These are phyloP conservation scores for Calidris pygmaea DNA, from an alignment of 2,113 vertebrate species.

Conservation along the genomic window DNA sequence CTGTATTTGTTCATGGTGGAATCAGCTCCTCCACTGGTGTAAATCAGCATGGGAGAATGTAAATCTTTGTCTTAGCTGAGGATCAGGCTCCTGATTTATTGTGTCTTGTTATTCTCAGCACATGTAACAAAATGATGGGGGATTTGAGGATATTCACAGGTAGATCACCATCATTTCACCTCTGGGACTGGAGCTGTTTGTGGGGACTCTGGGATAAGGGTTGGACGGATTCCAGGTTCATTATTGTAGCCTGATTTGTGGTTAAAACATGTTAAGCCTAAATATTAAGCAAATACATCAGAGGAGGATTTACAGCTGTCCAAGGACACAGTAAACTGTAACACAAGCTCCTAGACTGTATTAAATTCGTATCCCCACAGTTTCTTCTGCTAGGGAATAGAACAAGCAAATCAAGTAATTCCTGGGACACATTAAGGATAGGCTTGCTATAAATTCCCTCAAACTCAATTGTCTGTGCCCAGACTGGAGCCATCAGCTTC, in stretches of 20 bases:
- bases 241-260: slow-evolving; percentile 61
- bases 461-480: slow-evolving; percentile 71
- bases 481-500: slow-evolving; percentile 70
- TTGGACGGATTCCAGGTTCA: slow-evolving; percentile 57
- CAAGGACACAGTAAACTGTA: slow-evolving; percentile 74
- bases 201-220: slow-evolving; percentile 54
- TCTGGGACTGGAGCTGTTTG: slow-evolving; percentile 51
- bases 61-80: slow-evolving; percentile 34
- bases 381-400: slow-evolving; percentile 70
- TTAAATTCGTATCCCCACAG: slow-evolving; percentile 63
- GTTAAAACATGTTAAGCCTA: slow-evolving; percentile 71
- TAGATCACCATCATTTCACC: slow-evolving; percentile 38
- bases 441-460: slow-evolving; percentile 69
- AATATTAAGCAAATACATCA: slow-evolving; percentile 73
- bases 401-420: slow-evolving; percentile 74
- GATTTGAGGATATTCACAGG: slow-evolving; percentile 21
- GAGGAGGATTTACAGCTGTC: slow-evolving; percentile 67
- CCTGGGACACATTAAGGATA: slow-evolving; percentile 72
- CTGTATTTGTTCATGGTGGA: slow-evolving; percentile 14
- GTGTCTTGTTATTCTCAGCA: slow-evolving; percentile 42
- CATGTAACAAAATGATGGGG: slow-evolving; percentile 1
- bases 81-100: slow-evolving; percentile 50
- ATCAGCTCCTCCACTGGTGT: slow-evolving; percentile 24
- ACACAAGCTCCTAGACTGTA: slow-evolving; percentile 61
- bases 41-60: slow-evolving; percentile 41